These are phyloP conservation scores for Catostylus mosaicus DNA, from an alignment of 30 jellyfish, hydroid and myxozoan genomes.

Conservation along the genomic window DNA sequence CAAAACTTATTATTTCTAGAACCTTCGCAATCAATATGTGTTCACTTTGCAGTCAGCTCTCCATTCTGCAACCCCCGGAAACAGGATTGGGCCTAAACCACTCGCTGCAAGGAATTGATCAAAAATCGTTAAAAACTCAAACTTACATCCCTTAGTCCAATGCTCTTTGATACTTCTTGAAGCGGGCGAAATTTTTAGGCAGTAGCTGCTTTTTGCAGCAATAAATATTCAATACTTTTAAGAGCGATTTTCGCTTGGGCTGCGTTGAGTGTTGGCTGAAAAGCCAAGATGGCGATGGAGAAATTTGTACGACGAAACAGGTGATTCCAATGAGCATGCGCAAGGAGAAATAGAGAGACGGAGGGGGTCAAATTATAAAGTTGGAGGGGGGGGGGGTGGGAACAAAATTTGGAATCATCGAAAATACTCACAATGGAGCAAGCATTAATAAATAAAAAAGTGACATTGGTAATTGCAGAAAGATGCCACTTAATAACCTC, in stretches of 20 bases:
- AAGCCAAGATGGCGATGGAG: constrained; percentile 26
- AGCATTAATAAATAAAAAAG: too few species aligned
- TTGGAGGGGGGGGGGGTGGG: too few species aligned
- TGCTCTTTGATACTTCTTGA: constrained; percentile 21
- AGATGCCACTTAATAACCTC: too few species aligned
- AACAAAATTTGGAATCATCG: too few species aligned
- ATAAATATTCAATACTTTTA: background rate
- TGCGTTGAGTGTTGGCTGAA: background rate
- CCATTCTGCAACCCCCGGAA: background rate
- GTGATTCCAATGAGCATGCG: constrained; percentile 4
- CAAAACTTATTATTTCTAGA: too few species aligned
- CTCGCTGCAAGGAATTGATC: background rate
- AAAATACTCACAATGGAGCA: too few species aligned
- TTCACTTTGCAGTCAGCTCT: background rate
- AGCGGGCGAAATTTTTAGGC: constrained; percentile 76
- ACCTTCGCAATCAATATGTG: too few species aligned
- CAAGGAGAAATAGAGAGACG: too few species aligned
- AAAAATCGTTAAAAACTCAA: background rate
- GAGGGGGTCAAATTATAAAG: too few species aligned
- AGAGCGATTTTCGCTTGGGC: background rate
- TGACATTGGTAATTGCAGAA: too few species aligned
- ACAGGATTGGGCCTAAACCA: background rate
- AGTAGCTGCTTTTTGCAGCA: constrained; percentile 61
- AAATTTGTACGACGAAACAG: background rate
- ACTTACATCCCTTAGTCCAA: constrained; percentile 57